A percentile compares a stretch with the other conserved stretches of the same genome.
Conservation (phyloP, 2,888 invertebrate species). For the Troides aeacus region DNA sequence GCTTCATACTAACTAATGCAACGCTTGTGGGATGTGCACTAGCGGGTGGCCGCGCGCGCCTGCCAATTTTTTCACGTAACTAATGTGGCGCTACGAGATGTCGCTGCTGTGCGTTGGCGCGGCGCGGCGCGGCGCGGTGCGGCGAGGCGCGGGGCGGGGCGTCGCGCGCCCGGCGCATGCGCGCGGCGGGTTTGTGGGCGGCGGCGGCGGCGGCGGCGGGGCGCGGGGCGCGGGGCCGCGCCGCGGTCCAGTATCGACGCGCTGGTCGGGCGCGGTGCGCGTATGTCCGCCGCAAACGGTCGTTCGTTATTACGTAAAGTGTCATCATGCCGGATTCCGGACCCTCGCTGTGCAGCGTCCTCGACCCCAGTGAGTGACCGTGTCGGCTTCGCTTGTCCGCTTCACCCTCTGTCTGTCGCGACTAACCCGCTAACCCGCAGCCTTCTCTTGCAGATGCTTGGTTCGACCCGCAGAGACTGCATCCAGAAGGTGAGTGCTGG, state of each 20-base stretch:
- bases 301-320: constrained; percentile 73
- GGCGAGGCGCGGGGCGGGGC: constrained; percentile 33
- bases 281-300: constrained; percentile 60
- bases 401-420: constrained; percentile 69
- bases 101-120: constrained; percentile 34
- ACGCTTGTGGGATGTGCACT: background rate
- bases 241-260: constrained; percentile 76
- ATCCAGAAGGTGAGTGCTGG: constrained; percentile 90
- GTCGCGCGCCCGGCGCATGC: constrained; percentile 40
- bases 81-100: too few species aligned
- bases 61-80: constrained; percentile 33
- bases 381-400: constrained; percentile 51
- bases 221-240: constrained; percentile 58
- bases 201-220: constrained; percentile 32
- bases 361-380: constrained; percentile 70
- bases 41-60: background rate
- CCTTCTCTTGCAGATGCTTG: constrained; percentile 92
- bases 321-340: constrained; percentile 69
- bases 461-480: constrained; percentile 95
- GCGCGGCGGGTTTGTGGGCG: constrained; percentile 38
- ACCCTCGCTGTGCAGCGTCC: constrained; percentile 74
- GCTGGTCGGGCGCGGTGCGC: constrained; percentile 77
- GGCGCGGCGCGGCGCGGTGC: constrained; percentile 41
- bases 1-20: constrained; percentile 14
- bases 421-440: constrained; percentile 79